These are phyloP conservation scores for Drosophila kanapiae DNA, from an alignment of 1,140 invertebrate species.

Conservation along the genomic window DNA sequence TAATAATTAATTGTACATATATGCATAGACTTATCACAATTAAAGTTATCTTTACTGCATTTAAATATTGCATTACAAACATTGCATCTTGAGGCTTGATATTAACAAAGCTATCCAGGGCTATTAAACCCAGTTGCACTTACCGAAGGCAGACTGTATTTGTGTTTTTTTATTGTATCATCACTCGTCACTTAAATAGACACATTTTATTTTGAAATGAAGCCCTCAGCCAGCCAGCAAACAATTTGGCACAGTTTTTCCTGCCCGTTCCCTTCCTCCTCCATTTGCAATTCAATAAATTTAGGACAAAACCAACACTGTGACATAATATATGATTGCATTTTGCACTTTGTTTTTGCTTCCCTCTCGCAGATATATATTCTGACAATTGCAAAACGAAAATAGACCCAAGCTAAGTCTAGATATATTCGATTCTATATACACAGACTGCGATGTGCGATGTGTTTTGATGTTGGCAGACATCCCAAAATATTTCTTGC, in stretches of 20 bases:
- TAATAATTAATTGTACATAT: neutral
- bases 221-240: conserved; percentile 8
- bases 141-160: conserved; percentile 3
- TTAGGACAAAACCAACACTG: conserved; percentile 18
- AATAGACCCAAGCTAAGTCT: conserved; percentile 50
- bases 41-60: neutral
- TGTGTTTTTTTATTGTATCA: conserved; percentile 7
- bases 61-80: neutral
- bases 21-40: neutral
- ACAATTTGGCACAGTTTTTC: conserved; percentile 16
- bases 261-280: conserved; percentile 1
- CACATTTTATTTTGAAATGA: conserved; percentile 14
- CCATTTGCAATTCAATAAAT: conserved; percentile 10
- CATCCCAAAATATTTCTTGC: conserved; percentile 63
- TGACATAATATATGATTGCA: conserved; percentile 56
- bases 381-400: conserved; percentile 36
- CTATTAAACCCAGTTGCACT: neutral
- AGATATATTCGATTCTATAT: conserved; percentile 29
- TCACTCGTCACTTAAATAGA: conserved; percentile 21
- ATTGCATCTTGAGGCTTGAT: neutral
- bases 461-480: conserved; percentile 53
- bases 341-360: conserved; percentile 35
- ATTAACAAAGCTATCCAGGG: neutral
- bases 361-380: neutral
- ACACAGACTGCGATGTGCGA: conserved; percentile 4